A percentile compares a stretch with the other conserved stretches of the same genome.
These are phyloP conservation scores for Euura saliciscinereae DNA, from an alignment of 1,140 invertebrate genomes.

Conservation along the genomic window DNA sequence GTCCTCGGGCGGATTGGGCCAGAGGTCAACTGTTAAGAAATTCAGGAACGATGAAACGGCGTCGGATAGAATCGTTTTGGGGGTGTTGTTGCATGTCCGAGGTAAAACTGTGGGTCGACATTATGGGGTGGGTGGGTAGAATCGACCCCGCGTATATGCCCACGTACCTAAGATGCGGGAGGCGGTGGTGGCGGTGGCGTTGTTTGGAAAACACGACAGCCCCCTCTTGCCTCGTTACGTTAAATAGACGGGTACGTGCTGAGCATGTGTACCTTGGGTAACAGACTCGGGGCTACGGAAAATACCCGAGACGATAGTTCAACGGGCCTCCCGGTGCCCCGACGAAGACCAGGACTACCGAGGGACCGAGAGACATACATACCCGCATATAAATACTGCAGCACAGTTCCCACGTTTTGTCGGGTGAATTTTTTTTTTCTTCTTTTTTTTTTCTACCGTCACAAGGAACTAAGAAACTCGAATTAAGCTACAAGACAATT, in stretches of 20 bases:
- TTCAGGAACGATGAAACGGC: not conserved
- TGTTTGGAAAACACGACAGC: conserved; percentile 7
- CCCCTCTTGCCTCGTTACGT: not conserved
- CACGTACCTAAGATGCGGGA: not conserved
- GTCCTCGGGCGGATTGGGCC: no score
- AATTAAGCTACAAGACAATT: no score
- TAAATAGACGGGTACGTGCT: not conserved
- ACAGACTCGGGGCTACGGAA: no score
- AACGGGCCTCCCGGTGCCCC: no score
- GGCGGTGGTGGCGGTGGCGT: not conserved
- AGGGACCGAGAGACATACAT: no score
- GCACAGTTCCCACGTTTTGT: no score
- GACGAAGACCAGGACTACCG: no score
- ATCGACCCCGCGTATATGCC: not conserved
- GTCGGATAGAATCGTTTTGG: not conserved
- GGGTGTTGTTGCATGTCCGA: not conserved
- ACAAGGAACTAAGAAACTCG: no score
- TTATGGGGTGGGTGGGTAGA: not conserved
- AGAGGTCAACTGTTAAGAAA: conserved; percentile 2
- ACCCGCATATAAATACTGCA: no score
- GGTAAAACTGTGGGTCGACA: not conserved
- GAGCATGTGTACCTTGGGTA: not conserved
- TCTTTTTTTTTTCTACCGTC: no score
- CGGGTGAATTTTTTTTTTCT: no score
- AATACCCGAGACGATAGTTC: no score